phyloP scores from a whole-genome alignment of 2,888 invertebrate genomes.

The Melipona beecheii region DNA sequence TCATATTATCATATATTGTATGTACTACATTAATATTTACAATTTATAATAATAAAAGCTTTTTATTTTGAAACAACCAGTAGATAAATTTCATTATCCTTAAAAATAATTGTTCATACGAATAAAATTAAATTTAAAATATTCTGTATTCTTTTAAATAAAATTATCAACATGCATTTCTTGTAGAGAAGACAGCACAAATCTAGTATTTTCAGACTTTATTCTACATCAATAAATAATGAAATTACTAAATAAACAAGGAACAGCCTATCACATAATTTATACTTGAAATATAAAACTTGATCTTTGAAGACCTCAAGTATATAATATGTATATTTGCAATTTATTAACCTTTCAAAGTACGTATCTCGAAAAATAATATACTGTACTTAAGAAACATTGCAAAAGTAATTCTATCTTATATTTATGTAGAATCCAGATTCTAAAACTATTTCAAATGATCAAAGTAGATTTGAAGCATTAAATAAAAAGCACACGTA shows the following conservation, averaged over 20 bases:
- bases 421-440: not conserved
- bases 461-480: conserved; percentile 2
- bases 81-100: not conserved
- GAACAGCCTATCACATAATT: conserved; percentile 50
- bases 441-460: conserved; percentile 22
- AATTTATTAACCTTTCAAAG: conserved; percentile 24
- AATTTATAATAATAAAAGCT: conserved; percentile 47
- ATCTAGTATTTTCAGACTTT: conserved; percentile 46
- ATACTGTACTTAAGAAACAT: not conserved
- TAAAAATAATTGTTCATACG: not conserved
- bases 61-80: conserved; percentile 9
- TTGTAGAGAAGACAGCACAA: not conserved
- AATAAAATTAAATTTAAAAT: conserved; percentile 2
- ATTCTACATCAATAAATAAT: conserved; percentile 77
- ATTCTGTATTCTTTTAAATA: not conserved
- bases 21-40: conserved; percentile 36
- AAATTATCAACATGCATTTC: not conserved
- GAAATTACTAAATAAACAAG: conserved; percentile 68
- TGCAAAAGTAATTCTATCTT: not conserved
- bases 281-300: conserved; percentile 41
- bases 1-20: not conserved
- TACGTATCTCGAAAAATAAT: conserved; percentile 11
- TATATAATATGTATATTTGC: conserved; percentile 46
- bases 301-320: conserved; percentile 44
- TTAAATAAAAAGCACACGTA: conserved; percentile 57